A percentile compares a stretch with the other conserved stretches of the same genome.
These are phyloP conservation scores for Phenganax stokvisi DNA, from an alignment of 92 coral and sea anemone genomes.

Conservation along the genomic window DNA sequence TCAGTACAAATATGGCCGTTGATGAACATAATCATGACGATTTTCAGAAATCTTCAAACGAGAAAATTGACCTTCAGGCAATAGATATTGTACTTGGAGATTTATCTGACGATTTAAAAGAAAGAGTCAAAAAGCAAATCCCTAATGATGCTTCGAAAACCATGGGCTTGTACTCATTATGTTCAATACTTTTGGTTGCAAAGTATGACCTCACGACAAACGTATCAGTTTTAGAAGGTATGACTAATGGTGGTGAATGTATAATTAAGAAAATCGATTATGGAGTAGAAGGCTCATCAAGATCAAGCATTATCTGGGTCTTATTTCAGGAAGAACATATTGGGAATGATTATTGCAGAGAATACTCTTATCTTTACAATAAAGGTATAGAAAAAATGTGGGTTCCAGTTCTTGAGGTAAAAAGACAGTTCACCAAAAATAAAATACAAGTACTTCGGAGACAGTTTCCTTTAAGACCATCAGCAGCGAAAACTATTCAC, in stretches of 20 bases:
- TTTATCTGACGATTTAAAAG: conserved; percentile 45
- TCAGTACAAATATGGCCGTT: conserved; percentile 30
- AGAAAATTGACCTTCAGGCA: conserved; percentile 44
- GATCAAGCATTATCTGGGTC: conserved; percentile 59
- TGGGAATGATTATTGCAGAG: conserved; percentile 39
- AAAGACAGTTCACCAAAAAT: conserved; percentile 42
- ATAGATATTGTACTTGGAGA: conserved; percentile 56
- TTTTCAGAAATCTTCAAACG: conserved; percentile 11
- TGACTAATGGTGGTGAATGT: conserved; percentile 58
- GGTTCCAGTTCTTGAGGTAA: conserved; percentile 47
- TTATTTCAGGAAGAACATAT: conserved; percentile 37
- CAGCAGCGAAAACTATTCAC: conserved; percentile 52
- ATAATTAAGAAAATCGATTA: conserved; percentile 50
- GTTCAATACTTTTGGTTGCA: conserved; percentile 29
- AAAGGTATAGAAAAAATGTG: conserved; percentile 30
- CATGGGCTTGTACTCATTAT: conserved; percentile 50
- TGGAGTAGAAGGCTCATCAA: conserved; percentile 41
- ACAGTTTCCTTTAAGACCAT: conserved; percentile 51
- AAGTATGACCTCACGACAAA: conserved; percentile 59
- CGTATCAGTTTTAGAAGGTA: conserved; percentile 47
- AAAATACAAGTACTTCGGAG: conserved; percentile 43
- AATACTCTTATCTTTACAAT: conserved; percentile 35
- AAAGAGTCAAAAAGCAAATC: conserved; percentile 46
- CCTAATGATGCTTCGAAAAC: conserved; percentile 54
- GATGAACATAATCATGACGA: conserved; percentile 40